Evolutionary conservation across 92 coral and sea anemone genomes (phyloP), one percentile per base, ranked within the genome.

Genomic region (Diadumene lineata): DNA sequence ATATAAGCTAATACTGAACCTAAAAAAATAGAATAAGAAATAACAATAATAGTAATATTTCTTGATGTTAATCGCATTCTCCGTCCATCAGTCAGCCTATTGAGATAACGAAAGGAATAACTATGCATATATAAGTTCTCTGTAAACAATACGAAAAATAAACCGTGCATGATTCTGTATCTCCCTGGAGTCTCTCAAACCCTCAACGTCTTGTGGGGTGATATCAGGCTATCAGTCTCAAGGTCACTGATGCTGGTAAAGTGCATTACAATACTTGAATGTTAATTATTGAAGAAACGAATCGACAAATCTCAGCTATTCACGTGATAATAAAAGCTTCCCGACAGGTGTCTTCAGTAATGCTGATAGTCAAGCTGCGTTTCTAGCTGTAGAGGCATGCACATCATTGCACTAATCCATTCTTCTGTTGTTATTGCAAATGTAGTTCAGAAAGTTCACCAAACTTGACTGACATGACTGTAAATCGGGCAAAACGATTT

Each of bases 291-390:
- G 53, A 32, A 43, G n/a, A 16, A 56, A 32, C 66, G 34, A 72
- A 13, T 33, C 38, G 21, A 38, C 77, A 31, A 51, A n/a, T 72
- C 65, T 31, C 23, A 56, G 25, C 34, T 25, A 38, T 56, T 31
- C 68, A 62, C 46, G 26, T 70, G 31, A 70, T 10, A 22, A 58
- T 22, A 26, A 9, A 22, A 22, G 64, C 34, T 50, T 26, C 77
- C 51, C 77, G 56, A 72, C 77, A 72, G 67, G 77, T 72, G 77
- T 44, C 77, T 18, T 1, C 29, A 31, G 38, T 10, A 57, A 7
- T 7, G 50, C 18, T 23, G 56, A n/a, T 11, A n/a, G 3, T 72
- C 77, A 72, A 31, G 77, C 77, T 72, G 77, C 25, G 77, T 15
- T 21, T 15, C n/a, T n/a, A n/a, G n/a, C n/a, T n/a, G n/a, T n/a